A percentile compares a stretch with the other conserved stretches of the same genome.
These are phyloP conservation scores for Pollimyrus isidori DNA, from an alignment of 2,113 vertebrate genomes.

Conservation along the genomic window DNA sequence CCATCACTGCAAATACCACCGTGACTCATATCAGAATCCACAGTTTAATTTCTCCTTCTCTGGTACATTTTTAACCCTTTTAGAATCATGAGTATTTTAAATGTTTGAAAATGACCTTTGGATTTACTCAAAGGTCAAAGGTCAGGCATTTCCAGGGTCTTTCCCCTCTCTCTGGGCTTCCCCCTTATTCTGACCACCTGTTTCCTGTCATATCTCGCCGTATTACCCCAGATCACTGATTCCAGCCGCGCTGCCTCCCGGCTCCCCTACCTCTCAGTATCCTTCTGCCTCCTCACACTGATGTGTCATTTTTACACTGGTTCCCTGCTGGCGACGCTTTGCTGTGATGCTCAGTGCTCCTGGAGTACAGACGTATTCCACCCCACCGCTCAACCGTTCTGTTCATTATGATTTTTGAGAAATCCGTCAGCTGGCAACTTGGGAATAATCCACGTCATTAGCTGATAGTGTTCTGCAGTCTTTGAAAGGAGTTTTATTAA, in stretches of 20 bases:
- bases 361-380: not conserved
- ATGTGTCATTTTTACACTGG: not conserved
- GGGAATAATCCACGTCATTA: not conserved
- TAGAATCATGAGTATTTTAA: not conserved
- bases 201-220: not conserved
- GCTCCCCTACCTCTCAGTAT: not conserved
- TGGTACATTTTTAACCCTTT: not conserved
- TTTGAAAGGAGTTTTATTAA: not conserved
- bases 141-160: not conserved
- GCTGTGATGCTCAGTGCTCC: not conserved
- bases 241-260: not conserved
- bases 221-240: not conserved
- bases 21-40: not conserved
- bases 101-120: not conserved
- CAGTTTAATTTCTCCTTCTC: not conserved
- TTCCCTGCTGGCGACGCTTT: not conserved
- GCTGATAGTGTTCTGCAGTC: not conserved
- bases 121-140: not conserved
- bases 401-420: not conserved
- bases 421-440: not conserved
- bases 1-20: not conserved
- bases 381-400: not conserved
- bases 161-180: not conserved
- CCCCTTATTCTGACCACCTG: not conserved
- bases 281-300: not conserved